Base-by-base conservation (phyloP, 2,888 invertebrate genomes). In the Alentia gelatinosa region DNA sequence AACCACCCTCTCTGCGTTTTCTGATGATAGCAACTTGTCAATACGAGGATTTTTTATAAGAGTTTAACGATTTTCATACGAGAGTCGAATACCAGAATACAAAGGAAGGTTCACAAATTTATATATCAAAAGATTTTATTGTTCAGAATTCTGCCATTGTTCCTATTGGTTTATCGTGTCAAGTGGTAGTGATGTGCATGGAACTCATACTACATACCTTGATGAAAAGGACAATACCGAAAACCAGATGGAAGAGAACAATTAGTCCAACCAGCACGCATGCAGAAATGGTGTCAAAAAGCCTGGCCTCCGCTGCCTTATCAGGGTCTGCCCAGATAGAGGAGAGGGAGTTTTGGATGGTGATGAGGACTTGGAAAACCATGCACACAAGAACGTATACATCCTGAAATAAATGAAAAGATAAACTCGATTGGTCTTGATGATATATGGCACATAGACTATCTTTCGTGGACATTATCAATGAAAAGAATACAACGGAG, bases 311-410 rank as follows among this genome's bases (percentile, higher is more conserved):
- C 83, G 35, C 37, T 1, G 37, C 83, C 4, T 83, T 15, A 3
- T 12, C 15, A 19, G 37, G 4, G 26, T 83, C 83, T 1, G 83
- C 1, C 37, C 39, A 83, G 26, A 83, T 4, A 15, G 83, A 37
- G 23, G 83, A 83, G n/a, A 83, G 3, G 7, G 83, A 30, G 26
- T 83, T 83, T 19, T 83, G 83, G 12, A 83, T 19, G 30, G 83
- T 40, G 37, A 83, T 83, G 4, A 83, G 26, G 4, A 83, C 83
- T 39, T 83, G 83, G 39, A 83, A 15, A 1, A 23, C 37, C 83
- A 83, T 83, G 37, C 83, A 83, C n/a, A 83, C 12, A 12, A 83
- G 83, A 1, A 83, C 83, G 37, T 83, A 83, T 23, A 35, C 39
- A 39, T 83, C 83, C 83, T 83, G 83, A 19, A 83, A 83, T 5